Percentiles rank a stretch among this genome's conserved stretches.
These are phyloP conservation scores for Sitodiplosis mosellana DNA, from an alignment of 1,140 invertebrate species.

Conservation along the genomic window DNA sequence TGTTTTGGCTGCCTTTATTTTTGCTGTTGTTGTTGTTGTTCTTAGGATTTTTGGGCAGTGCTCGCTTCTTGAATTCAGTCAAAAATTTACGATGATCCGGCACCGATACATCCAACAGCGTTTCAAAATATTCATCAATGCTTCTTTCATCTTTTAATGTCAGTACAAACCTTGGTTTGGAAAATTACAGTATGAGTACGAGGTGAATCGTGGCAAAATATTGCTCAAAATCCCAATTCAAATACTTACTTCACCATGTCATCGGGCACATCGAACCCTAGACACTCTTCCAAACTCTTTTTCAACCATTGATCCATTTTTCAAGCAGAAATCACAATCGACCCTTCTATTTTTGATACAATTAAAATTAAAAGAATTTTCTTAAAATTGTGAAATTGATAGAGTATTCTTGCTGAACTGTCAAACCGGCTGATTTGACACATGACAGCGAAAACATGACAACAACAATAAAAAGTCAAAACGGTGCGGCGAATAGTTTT, in stretches of 20 bases:
- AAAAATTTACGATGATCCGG: constrained; percentile 43
- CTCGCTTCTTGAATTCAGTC: constrained; percentile 35
- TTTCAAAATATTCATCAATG: constrained; percentile 48
- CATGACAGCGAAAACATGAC: no score
- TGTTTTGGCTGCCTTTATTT: background rate
- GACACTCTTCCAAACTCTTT: constrained; percentile 32
- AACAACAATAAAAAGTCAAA: no score
- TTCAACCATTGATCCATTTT: constrained; percentile 36
- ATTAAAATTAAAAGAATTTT: background rate
- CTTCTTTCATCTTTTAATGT: constrained; percentile 23
- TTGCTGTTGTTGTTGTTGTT: constrained; percentile 4
- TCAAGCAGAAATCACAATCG: background rate
- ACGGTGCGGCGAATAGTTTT: no score
- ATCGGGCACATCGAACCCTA: constrained; percentile 41
- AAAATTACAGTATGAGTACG: constrained; percentile 3
- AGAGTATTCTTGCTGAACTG: background rate
- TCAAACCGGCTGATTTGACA: no score
- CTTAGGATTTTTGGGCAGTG: constrained; percentile 14
- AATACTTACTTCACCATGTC: constrained; percentile 40
- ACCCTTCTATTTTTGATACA: no score
- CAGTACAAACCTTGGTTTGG: background rate
- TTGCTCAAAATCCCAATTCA: background rate
- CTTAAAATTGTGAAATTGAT: background rate
- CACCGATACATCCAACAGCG: constrained; percentile 41
- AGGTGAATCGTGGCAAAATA: constrained; percentile 4